Evolutionary conservation across 1,140 invertebrate species (phyloP).

Genomic region (Araneus ventricosus): DNA sequence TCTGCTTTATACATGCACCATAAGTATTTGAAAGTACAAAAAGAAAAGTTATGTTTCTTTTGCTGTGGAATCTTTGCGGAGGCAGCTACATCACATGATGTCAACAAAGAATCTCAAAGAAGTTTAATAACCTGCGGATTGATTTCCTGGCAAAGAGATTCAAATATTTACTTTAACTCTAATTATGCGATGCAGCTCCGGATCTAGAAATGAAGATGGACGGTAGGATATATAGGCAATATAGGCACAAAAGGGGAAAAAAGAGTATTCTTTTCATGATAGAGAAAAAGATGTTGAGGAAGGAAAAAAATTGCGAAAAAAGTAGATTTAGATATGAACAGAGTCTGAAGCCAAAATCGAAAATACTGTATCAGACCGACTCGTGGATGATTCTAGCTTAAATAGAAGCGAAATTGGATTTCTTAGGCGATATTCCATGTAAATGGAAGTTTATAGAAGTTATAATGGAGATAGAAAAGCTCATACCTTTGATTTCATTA

Average conservation of each 20-base stretch:
- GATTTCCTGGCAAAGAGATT: not conserved
- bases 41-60: too few relatives aligned
- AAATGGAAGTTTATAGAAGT: too few relatives aligned
- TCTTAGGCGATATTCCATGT: not conserved
- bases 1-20: too few relatives aligned
- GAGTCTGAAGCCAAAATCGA: not conserved
- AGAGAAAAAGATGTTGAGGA: too few relatives aligned
- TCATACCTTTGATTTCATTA: too few relatives aligned
- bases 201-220: slow-evolving; percentile 5
- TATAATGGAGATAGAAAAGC: too few relatives aligned
- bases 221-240: not conserved
- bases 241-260: not conserved
- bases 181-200: not conserved
- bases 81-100: not conserved
- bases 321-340: not conserved
- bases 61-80: too few relatives aligned
- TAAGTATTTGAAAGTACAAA: too few relatives aligned
- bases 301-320: too few relatives aligned
- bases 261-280: not conserved
- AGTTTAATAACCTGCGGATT: too few relatives aligned
- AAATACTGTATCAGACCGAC: not conserved
- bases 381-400: not conserved
- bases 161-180: slow-evolving; percentile 29
- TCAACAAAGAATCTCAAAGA: slow-evolving; percentile 24
- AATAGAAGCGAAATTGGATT: slow-evolving; percentile 6